A percentile compares a stretch with the other conserved stretches of the same genome.
phyloP scores from a whole-genome alignment of 2,797 vertebrate species.

The Phaenicophaeus curvirostris region DNA sequence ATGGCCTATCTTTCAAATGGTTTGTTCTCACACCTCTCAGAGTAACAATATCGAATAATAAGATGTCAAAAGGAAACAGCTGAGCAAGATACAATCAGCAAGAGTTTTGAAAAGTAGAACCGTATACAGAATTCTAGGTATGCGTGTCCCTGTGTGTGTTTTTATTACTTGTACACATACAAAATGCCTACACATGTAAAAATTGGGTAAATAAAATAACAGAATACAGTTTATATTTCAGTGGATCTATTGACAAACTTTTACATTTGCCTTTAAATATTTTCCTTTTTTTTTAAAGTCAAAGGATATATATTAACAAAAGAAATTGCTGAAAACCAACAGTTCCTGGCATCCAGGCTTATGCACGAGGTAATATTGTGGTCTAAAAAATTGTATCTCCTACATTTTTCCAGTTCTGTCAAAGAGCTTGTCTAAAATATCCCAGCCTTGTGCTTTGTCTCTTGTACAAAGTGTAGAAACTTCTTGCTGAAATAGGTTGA shows the following conservation, averaged over 20 bases:
- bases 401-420: background rate
- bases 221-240: background rate
- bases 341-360: background rate
- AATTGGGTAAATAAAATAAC: background rate
- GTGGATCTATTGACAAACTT: background rate
- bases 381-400: background rate
- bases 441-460: background rate
- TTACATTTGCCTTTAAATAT: background rate
- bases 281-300: background rate
- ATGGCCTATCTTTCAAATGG: background rate
- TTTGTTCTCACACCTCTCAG: background rate
- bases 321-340: background rate
- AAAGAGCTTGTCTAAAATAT: background rate
- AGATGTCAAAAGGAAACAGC: background rate
- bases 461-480: background rate
- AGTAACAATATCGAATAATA: background rate
- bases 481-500: background rate
- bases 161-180: background rate
- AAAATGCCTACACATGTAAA: background rate
- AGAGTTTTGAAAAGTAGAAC: background rate
- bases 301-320: background rate
- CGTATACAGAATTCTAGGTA: accelerated
- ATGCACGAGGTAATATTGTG: background rate
- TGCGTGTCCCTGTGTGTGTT: background rate
- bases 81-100: background rate